Conservation (phyloP, 2,113 vertebrate species). For the Chloropsis cyanopogon region DNA sequence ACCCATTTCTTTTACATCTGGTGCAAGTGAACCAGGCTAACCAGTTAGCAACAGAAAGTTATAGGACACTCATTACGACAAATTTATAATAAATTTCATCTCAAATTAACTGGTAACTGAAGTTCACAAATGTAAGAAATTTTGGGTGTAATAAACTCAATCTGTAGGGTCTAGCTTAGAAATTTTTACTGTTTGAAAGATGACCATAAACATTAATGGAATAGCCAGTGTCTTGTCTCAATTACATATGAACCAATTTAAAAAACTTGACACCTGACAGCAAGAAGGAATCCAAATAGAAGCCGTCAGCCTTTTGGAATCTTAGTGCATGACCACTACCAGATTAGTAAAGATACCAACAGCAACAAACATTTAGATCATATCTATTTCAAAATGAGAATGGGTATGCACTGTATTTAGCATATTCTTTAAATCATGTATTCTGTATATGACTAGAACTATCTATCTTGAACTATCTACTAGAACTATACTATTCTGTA, state of each 20-base stretch:
- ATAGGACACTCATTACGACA: not conserved
- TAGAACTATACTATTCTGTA: no score
- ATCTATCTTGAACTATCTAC: no score
- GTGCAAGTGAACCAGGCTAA: not conserved
- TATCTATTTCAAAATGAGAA: constrained; percentile 48
- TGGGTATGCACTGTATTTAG: not conserved
- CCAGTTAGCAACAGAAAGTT: not conserved
- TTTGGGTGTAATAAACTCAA: not conserved
- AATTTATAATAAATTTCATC: not conserved
- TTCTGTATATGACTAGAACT: not conserved
- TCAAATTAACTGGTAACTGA: not conserved
- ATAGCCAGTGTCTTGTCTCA: constrained; percentile 1
- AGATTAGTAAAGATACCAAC: constrained; percentile 48
- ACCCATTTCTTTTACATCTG: not conserved
- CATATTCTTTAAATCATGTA: not conserved
- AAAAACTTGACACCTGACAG: constrained; percentile 42
- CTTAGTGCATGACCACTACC: constrained; percentile 42
- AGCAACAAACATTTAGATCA: constrained; percentile 10
- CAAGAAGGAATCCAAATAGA: constrained; percentile 52
- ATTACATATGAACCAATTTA: not conserved
- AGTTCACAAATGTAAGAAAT: not conserved
- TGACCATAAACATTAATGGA: not conserved
- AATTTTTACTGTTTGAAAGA: not conserved
- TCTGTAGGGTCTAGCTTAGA: not conserved
- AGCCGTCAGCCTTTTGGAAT: constrained; percentile 60